These are phyloP conservation scores for Poeciliopsis infans DNA, from an alignment of 2,797 vertebrate genomes.

Conservation along the genomic window DNA sequence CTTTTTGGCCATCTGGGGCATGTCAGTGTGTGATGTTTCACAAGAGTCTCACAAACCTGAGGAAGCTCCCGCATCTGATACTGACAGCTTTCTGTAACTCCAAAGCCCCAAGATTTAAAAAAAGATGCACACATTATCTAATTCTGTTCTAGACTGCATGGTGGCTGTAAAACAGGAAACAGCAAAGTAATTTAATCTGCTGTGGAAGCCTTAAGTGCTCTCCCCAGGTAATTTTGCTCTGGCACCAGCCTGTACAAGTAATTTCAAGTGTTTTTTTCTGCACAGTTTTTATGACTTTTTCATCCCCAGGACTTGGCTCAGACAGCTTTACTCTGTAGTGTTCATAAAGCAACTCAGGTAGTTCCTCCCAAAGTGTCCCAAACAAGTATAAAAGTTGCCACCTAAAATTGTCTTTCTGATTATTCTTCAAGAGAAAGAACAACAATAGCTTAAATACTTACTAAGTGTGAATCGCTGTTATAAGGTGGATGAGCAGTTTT, in stretches of 20 bases:
- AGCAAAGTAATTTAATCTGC: constrained; percentile 42
- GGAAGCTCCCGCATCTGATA: constrained; percentile 4
- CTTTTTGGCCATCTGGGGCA: constrained; percentile 1
- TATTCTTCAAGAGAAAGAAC: constrained; percentile 41
- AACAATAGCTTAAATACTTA: constrained; percentile 45
- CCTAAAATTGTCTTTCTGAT: constrained; percentile 37
- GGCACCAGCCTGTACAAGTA: constrained; percentile 61
- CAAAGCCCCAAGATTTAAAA: constrained; percentile 24
- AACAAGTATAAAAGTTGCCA: constrained; percentile 41
- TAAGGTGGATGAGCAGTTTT: not conserved
- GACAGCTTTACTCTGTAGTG: constrained; percentile 64
- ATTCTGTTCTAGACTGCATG: constrained; percentile 48
- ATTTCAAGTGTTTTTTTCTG: constrained; percentile 68
- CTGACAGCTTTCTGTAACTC: constrained; percentile 24
- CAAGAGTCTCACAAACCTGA: not conserved
- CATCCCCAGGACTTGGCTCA: constrained; percentile 45
- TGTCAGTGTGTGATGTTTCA: constrained; percentile 10
- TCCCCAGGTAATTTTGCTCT: constrained; percentile 60
- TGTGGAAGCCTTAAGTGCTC: constrained; percentile 48
- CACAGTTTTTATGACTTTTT: constrained; percentile 59
- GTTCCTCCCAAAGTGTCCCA: constrained; percentile 45
- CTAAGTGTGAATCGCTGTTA: not conserved
- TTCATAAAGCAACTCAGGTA: constrained; percentile 60
- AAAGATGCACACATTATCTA: constrained; percentile 30
- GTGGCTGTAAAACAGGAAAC: constrained; percentile 46